Evolutionary conservation across 2,888 invertebrate species (phyloP).

Genomic region (Nineta flava): DNA sequence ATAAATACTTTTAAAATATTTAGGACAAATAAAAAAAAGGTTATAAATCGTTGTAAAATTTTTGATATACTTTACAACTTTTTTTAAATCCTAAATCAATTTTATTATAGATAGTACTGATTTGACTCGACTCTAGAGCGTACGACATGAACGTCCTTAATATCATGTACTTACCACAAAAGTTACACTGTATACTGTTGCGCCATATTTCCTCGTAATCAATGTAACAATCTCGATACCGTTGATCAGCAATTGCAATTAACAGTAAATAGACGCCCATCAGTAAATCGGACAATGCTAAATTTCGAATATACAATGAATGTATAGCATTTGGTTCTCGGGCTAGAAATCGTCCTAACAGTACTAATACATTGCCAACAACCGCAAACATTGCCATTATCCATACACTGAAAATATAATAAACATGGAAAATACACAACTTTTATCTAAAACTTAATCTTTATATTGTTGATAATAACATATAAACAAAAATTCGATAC

Average conservation of each 20-base stretch:
- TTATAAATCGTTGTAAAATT: too few species aligned
- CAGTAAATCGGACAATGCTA: constrained; percentile 42
- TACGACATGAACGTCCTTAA: too few species aligned
- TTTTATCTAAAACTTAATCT: neutral
- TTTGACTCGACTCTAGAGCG: too few species aligned
- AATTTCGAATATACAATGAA: constrained; percentile 42
- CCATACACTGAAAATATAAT: constrained; percentile 34
- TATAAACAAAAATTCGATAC: too few species aligned
- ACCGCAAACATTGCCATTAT: constrained; percentile 40
- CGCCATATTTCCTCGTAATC: constrained; percentile 39
- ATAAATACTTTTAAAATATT: too few species aligned
- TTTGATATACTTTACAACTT: too few species aligned
- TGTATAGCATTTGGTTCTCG: constrained; percentile 39
- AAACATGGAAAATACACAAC: neutral
- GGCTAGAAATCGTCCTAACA: constrained; percentile 35
- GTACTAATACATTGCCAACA: constrained; percentile 37
- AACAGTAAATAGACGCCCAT: constrained; percentile 45
- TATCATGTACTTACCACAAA: constrained; percentile 31
- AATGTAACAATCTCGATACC: constrained; percentile 37
- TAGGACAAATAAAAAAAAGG: too few species aligned
- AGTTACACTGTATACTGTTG: constrained; percentile 34
- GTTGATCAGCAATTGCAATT: constrained; percentile 37
- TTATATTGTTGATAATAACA: neutral
- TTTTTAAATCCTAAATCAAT: too few species aligned
- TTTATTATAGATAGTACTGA: too few species aligned